These are phyloP conservation scores for Cecropterus lyciades DNA, from an alignment of 1,140 invertebrate species.

Conservation along the genomic window DNA sequence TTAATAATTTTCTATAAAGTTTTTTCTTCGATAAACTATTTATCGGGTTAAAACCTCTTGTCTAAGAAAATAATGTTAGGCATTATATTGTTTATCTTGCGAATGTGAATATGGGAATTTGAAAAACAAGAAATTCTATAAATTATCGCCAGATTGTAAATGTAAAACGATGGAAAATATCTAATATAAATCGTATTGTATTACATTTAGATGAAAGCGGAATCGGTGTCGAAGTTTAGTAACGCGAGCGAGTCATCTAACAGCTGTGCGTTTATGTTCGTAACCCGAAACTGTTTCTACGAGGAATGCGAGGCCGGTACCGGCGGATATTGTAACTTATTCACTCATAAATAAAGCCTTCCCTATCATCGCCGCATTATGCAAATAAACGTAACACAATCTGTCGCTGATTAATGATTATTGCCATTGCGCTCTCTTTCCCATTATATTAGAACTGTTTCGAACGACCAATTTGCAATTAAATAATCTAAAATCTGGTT, in stretches of 20 bases:
- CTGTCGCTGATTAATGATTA: constrained; percentile 10
- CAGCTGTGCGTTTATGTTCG: constrained; percentile 1
- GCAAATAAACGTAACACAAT: constrained; percentile 3
- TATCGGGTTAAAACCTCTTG: too few species aligned
- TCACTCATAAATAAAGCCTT: neutral
- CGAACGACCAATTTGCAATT: constrained; percentile 13
- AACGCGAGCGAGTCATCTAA: neutral
- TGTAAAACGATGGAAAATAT: neutral
- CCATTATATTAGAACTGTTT: neutral
- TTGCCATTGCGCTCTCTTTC: constrained; percentile 9
- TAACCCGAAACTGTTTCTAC: neutral
- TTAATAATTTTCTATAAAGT: too few species aligned
- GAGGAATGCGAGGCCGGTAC: neutral
- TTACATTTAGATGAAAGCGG: neutral
- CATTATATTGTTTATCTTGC: too few species aligned
- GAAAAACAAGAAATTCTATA: too few species aligned
- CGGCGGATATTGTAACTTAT: neutral
- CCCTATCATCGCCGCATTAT: constrained; percentile 4
- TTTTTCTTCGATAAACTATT: too few species aligned
- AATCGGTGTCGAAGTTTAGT: neutral
- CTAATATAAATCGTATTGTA: neutral
- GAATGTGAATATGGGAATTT: too few species aligned
- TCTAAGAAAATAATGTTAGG: too few species aligned
- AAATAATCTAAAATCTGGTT: constrained; percentile 12
- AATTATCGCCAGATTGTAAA: too few species aligned